phyloP scores from a whole-genome alignment of 1,140 invertebrate genomes.

The Bombus affinis region DNA sequence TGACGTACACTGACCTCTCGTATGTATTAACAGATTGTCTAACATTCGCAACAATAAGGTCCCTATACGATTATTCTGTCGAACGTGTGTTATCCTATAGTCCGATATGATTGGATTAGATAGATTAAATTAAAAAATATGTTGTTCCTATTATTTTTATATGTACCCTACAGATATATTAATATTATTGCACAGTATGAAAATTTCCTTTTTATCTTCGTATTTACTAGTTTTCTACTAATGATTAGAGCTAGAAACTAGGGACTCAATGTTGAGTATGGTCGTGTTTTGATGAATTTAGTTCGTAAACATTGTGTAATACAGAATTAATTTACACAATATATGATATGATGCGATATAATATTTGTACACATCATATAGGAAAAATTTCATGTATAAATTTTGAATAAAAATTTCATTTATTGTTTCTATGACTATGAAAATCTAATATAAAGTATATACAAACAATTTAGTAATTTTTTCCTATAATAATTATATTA shows the following conservation, averaged over 20 bases:
- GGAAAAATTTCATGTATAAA: not conserved
- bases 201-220: not conserved
- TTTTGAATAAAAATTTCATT: not conserved
- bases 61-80: slow-evolving; percentile 21
- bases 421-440: not conserved
- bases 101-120: not conserved
- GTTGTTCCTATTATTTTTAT: not conserved
- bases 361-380: not conserved
- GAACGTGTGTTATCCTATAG: not conserved
- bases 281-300: not conserved
- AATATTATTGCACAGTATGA: not conserved
- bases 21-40: slow-evolving; percentile 53
- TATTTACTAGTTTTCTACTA: slow-evolving; percentile 20
- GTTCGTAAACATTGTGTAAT: not conserved
- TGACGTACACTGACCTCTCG: slow-evolving; percentile 80
- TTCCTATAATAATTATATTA: not conserved
- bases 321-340: not conserved
- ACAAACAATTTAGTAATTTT: not conserved
- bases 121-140: not conserved
- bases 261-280: slow-evolving; percentile 34
- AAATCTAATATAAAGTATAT: not conserved
- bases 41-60: slow-evolving; percentile 35
- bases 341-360: not conserved
- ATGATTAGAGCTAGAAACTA: slow-evolving; percentile 8
- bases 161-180: not conserved